Conservation (phyloP, 2,888 invertebrate genomes). For the Atrina japonica region DNA sequence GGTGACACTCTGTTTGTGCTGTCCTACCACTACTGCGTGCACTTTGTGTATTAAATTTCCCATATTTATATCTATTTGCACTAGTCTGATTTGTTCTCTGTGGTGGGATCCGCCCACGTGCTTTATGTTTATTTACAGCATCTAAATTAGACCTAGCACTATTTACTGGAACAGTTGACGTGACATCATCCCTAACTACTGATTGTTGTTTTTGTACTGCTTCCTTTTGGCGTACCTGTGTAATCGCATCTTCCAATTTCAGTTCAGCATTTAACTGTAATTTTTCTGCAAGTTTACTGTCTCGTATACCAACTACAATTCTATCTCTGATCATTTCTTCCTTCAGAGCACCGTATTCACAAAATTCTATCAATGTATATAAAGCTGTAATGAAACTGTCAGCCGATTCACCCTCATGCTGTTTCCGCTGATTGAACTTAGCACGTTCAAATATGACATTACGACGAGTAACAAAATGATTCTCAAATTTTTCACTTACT, state of each 20-base stretch:
- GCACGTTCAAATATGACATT: constrained; percentile 39
- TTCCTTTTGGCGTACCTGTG: constrained; percentile 14
- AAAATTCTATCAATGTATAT: constrained; percentile 36
- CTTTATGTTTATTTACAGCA: too few species aligned
- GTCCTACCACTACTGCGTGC: neutral
- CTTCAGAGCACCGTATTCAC: constrained; percentile 40
- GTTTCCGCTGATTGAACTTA: constrained; percentile 41
- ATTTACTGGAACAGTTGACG: neutral
- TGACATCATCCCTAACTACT: neutral
- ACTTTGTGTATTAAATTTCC: neutral
- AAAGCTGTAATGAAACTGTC: constrained; percentile 38
- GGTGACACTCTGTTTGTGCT: constrained; percentile 2
- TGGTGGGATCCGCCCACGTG: too few species aligned
- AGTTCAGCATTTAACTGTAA: constrained; percentile 40
- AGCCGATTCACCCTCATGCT: constrained; percentile 25
- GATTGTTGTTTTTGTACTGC: constrained; percentile 13
- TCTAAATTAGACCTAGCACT: neutral
- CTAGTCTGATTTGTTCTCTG: too few species aligned
- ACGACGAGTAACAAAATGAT: constrained; percentile 26
- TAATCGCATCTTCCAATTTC: constrained; percentile 25
- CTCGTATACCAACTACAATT: constrained; percentile 46
- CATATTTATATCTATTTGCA: too few species aligned
- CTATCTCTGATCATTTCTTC: constrained; percentile 48
- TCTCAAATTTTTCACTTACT: constrained; percentile 22
- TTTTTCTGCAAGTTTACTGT: constrained; percentile 44